Evolutionary conservation across 2,797 vertebrate species (phyloP), one percentile per base, ranked within the genome.

Genomic region (Brotula barbata): DNA sequence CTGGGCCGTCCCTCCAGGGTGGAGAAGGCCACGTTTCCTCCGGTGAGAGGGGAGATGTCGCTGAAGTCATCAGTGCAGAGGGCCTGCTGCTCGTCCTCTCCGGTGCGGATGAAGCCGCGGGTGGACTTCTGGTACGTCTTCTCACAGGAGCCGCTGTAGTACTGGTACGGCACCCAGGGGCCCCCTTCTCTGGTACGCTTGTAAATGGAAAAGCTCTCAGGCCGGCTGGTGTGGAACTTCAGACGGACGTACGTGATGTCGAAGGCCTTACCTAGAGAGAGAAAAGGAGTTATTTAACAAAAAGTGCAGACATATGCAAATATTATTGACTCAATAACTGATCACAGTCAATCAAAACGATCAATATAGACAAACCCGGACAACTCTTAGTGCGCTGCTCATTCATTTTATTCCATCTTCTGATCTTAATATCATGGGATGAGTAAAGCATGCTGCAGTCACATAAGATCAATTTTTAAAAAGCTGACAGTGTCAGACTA

Each of bases 41-140:
- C 96, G 0, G 96, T 98, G 58, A 99, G 93, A 0, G 97, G 97
- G 1, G 96, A 99, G 77, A 99, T 99, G 89, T 99, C 96, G 10
- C 97, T 99, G 92, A 99, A 98, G 55, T 99, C 97, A 6, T 97
- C 96, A 0, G 97, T 98, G 83, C 97, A 99, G 56, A 95, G 85
- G 0, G 96, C 95, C 84, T 96, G 94, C 90, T 96, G 95, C 86
- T 99, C 97, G 0, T 99, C 94, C 60, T 93, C 93, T 0, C 96
- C 94, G 0, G 95, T 98, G 55, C 94, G 91, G 86, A 99, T 96
- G 87, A 97, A 99, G 67, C 93, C 94, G 0, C 88, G 90, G 71
- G 81, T 94, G 1, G 53, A 9, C 74, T 96, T 97, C 42, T 53
- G 82, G 75, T 97, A 98, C 0, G 96, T 99, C 77, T 96, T 97